Percentiles rank a stretch among this genome's conserved stretches.
Evolutionary conservation across 2,113 vertebrate genomes (phyloP).

Genomic region (Cyrtonyx montezumae): DNA sequence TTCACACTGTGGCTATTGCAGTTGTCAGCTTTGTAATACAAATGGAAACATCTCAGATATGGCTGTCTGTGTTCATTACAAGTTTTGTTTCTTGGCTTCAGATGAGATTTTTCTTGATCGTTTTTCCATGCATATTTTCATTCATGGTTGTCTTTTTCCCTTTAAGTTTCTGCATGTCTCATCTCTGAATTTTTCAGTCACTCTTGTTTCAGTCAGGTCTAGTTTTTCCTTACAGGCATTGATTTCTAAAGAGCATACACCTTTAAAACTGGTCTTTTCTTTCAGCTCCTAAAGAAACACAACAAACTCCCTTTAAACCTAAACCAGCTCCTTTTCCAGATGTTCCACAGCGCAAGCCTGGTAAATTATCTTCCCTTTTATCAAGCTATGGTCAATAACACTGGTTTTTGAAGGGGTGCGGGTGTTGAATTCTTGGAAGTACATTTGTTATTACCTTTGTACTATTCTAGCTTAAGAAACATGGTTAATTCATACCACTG

Average conservation of each 20-base stretch:
- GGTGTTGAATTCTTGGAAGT: neutral
- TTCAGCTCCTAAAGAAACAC: constrained; percentile 72
- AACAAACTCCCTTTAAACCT: constrained; percentile 45
- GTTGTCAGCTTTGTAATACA: neutral
- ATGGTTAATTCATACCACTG: neutral
- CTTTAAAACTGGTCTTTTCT: constrained; percentile 56
- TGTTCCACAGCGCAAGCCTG: constrained; percentile 58
- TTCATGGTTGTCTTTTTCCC: neutral
- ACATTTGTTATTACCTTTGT: neutral
- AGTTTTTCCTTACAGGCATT: neutral
- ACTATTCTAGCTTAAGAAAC: neutral
- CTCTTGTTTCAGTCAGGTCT: neutral
- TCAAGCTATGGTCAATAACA: neutral
- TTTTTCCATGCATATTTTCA: neutral
- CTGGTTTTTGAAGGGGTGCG: neutral
- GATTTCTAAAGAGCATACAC: neutral
- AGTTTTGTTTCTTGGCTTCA: neutral
- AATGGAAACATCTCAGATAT: neutral
- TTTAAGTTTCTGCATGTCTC: neutral
- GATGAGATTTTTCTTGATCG: neutral
- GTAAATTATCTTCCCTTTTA: constrained; percentile 72
- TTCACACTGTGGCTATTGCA: neutral
- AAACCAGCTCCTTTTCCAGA: constrained; percentile 51
- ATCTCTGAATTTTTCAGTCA: neutral
- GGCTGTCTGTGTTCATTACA: neutral